Base-by-base conservation (phyloP, 1,140 invertebrate species). In the Papilio helenus region DNA sequence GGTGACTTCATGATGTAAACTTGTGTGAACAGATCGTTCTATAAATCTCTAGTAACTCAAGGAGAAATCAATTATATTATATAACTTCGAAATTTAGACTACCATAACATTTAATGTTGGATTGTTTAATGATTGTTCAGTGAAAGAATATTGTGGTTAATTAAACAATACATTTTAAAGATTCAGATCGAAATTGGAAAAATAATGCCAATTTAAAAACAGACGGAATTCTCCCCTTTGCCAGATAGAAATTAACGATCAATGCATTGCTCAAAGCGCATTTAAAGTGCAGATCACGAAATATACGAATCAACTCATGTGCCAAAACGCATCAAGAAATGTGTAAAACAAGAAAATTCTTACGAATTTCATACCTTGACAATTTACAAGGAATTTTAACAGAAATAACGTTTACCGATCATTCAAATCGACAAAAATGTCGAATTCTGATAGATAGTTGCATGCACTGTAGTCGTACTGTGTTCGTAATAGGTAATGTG, bases 1-100 rank as follows among this genome's bases (percentile, higher is more conserved):
- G 95, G 95, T 3, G 95, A 96, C 81, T 96, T 96, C 84, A 96
- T 96, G 95, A 96, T 96, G 94, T 96, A 95, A 29, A 79, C 61
- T 65, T 29, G 46, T 77, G 23, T 61, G 65, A 23, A 7, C 10
- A 14, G 23, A 61, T 20, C 10, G 20, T 26, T 61, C 58, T 65
- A 29, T 9, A 65, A 3, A 3, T 14, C 20, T 7, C 26, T 16
- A 29, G 8, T 10, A 16, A 65, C 12, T 29, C 3, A 23, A 58
- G 34, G 34, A 39, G 55, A 34, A 12, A 65, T 65, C 61, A 65
- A 65, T 65, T 65, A 34, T 26, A 20, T 58, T 20, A 20, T 3
- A 61, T 20, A 58, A 58, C 51, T 55, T 58, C 23, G 0, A 55
- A 55, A 8, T 49, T 49, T 49, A n/a, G 51, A 55, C 18, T 55